Evolutionary conservation across 1,140 invertebrate genomes (phyloP).

Genomic region (Coelopa frigida): DNA sequence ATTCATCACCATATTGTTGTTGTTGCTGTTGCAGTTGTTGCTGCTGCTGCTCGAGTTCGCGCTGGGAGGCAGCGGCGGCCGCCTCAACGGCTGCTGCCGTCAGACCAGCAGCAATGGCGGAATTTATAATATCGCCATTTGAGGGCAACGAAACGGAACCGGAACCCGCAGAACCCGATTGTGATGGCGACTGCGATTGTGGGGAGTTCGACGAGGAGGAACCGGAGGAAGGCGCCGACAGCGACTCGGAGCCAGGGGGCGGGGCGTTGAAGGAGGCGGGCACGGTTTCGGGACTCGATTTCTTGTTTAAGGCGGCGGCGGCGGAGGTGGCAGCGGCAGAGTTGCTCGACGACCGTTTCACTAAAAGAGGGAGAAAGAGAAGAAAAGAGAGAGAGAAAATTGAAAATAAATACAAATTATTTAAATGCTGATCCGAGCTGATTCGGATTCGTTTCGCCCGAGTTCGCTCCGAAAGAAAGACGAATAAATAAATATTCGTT

Average conservation of each 20-base stretch:
- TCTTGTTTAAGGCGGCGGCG: slow-evolving; percentile 21
- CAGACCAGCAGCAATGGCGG: slow-evolving; percentile 13
- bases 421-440: neutral
- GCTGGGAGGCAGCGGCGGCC: slow-evolving; percentile 21
- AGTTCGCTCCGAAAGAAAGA: no score
- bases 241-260: slow-evolving; percentile 9
- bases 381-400: neutral
- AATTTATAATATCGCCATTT: slow-evolving; percentile 32
- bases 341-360: slow-evolving; percentile 12
- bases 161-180: slow-evolving; percentile 8
- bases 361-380: neutral
- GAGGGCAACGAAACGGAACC: slow-evolving; percentile 30
- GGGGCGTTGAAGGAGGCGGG: slow-evolving; percentile 35
- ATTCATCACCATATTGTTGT: slow-evolving; percentile 26
- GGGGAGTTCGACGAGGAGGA: no score
- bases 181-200: neutral
- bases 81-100: slow-evolving; percentile 32
- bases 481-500: no score
- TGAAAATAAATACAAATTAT: neutral
- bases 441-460: no score
- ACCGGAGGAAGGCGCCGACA: neutral
- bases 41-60: slow-evolving; percentile 7
- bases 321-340: neutral
- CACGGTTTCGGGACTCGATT: slow-evolving; percentile 43
- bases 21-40: slow-evolving; percentile 5